These are phyloP conservation scores for Agrochola lota DNA, from an alignment of 2,888 invertebrate species.

Conservation along the genomic window DNA sequence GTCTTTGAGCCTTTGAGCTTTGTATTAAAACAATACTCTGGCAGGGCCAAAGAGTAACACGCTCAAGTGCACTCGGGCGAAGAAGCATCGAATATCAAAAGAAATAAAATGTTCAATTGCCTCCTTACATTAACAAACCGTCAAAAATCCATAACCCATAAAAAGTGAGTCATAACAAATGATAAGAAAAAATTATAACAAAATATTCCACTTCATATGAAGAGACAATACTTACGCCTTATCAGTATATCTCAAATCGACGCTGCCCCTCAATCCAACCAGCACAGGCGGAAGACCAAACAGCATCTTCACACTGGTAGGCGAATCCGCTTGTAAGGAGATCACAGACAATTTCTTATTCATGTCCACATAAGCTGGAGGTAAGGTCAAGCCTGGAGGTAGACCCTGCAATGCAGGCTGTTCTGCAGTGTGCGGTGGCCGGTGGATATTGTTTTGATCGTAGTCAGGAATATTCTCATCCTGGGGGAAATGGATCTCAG, in stretches of 20 bases:
- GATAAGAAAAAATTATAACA: background rate
- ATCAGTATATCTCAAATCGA: constrained; percentile 96
- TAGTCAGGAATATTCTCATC: constrained; percentile 80
- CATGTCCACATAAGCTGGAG: constrained; percentile 78
- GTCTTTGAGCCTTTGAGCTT: background rate
- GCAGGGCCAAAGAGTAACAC: background rate
- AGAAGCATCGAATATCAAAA: background rate
- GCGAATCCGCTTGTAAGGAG: constrained; percentile 94
- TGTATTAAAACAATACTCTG: background rate
- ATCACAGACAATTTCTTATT: constrained; percentile 89
- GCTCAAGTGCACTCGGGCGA: background rate
- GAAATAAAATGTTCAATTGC: background rate
- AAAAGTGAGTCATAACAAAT: background rate
- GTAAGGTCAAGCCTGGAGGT: constrained; percentile 78
- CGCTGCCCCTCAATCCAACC: constrained; percentile 96
- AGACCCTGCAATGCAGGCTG: constrained; percentile 71
- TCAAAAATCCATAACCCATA: too few relatives aligned
- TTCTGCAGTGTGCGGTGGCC: constrained; percentile 73
- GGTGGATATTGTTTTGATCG: constrained; percentile 83
- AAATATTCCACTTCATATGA: background rate
- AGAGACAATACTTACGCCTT: constrained; percentile 89
- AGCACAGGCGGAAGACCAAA: constrained; percentile 95
- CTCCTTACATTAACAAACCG: background rate
- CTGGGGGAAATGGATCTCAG: constrained; percentile 82
- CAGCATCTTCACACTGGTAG: constrained; percentile 94